These are phyloP conservation scores for Agrilus planipennis DNA, from an alignment of 1,140 invertebrate species.

Conservation along the genomic window DNA sequence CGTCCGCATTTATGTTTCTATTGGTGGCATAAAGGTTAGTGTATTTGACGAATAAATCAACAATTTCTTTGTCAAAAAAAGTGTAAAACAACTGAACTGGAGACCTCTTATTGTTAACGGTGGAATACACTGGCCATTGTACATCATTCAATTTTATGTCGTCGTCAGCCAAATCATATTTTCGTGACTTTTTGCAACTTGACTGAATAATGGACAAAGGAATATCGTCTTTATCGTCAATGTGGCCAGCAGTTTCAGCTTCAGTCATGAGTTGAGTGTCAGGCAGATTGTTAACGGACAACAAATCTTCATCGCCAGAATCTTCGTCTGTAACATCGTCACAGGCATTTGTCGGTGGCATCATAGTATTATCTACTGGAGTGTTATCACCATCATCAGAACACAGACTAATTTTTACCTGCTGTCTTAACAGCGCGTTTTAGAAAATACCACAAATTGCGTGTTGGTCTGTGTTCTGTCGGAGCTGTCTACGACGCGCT, in stretches of 20 bases:
- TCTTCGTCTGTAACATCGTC: conserved; percentile 5
- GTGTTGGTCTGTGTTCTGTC: no score
- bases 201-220: no score
- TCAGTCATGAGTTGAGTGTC: neutral
- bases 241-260: no score
- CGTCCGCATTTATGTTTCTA: neutral
- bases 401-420: no score
- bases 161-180: neutral
- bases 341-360: conserved; percentile 1
- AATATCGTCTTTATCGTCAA: no score
- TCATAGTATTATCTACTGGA: neutral
- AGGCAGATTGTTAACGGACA: conserved; percentile 1
- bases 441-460: no score
- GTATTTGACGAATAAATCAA: neutral
- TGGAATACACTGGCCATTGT: neutral
- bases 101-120: neutral
- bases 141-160: neutral
- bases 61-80: neutral
- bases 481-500: no score
- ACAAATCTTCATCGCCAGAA: conserved; percentile 3
- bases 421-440: no score
- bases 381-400: neutral
- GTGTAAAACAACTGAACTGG: neutral
- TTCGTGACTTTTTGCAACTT: no score
- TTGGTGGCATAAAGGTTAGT: neutral